Evolutionary conservation across 37 sponge, comb jelly and placozoan genomes (phyloP).

Genomic region (Ianthella basta): DNA sequence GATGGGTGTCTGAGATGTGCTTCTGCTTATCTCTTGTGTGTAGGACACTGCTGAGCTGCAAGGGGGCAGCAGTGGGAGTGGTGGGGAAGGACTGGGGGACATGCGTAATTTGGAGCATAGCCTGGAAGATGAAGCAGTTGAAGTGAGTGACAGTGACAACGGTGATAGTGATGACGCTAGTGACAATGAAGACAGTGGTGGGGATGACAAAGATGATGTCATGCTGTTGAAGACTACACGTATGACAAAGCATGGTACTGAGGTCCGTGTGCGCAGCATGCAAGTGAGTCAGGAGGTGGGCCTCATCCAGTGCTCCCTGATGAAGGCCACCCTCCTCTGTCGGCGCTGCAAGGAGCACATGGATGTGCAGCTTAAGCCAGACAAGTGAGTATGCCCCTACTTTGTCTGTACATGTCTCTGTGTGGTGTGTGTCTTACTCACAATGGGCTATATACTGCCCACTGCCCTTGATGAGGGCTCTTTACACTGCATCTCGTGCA

Average conservation of each 20-base stretch:
- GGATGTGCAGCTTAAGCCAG: neutral
- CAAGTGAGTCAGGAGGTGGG: conserved; percentile 7
- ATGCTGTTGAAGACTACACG: neutral
- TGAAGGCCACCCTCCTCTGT: conserved; percentile 13
- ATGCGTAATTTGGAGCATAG: too few species aligned
- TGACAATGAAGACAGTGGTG: neutral
- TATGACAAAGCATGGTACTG: neutral
- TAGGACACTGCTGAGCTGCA: neutral
- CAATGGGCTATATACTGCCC: neutral
- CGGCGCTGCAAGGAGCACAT: neutral
- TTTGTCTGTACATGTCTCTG: conserved; percentile 12
- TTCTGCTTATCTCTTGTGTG: too few species aligned
- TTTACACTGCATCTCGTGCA: too few species aligned
- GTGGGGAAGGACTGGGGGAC: too few species aligned
- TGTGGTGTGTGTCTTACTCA: conserved; percentile 34
- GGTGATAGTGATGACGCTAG: neutral
- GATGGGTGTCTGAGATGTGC: too few species aligned
- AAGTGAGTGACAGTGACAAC: neutral
- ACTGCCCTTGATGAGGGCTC: neutral
- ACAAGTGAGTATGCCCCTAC: neutral
- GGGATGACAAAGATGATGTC: neutral
- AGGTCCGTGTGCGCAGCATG: neutral
- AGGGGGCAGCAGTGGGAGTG: too few species aligned
- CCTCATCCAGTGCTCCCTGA: conserved; percentile 11
- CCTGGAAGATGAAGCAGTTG: neutral